These are phyloP conservation scores for Brachyptera putata DNA, from an alignment of 2,888 invertebrate species.

Conservation along the genomic window DNA sequence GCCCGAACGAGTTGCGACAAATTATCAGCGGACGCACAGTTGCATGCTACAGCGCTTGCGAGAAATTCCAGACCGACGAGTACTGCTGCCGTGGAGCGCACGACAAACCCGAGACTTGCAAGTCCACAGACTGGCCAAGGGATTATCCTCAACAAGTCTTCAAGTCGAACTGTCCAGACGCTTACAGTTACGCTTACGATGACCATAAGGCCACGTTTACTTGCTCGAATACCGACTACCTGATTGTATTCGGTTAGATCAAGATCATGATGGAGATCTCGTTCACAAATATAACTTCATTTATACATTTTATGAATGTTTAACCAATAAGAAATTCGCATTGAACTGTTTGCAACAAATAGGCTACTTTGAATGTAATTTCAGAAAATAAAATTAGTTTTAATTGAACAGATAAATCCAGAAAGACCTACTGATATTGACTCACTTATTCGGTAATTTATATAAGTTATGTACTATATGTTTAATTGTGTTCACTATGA, in stretches of 20 bases:
- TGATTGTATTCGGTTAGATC: conserved; percentile 23
- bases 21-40: conserved; percentile 36
- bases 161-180: conserved; percentile 49
- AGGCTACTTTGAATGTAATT: no score
- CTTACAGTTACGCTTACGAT: conserved; percentile 53
- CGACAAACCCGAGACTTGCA: conserved; percentile 45
- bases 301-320: no score
- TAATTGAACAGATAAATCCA: no score
- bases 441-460: no score
- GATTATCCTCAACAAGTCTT: conserved; percentile 44
- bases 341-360: no score
- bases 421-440: no score
- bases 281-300: no score
- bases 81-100: conserved; percentile 48
- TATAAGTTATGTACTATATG: no score
- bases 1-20: conserved; percentile 41
- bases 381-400: no score
- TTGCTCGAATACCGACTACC: conserved; percentile 37
- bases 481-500: no score
- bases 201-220: conserved; percentile 49
- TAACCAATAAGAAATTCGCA: no score
- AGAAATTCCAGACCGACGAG: conserved; percentile 46
- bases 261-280: no score
- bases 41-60: conserved; percentile 50
- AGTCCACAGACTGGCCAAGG: conserved; percentile 41